Base-by-base conservation (phyloP, 2,888 invertebrate genomes). In the Epistrophella euchroma region DNA sequence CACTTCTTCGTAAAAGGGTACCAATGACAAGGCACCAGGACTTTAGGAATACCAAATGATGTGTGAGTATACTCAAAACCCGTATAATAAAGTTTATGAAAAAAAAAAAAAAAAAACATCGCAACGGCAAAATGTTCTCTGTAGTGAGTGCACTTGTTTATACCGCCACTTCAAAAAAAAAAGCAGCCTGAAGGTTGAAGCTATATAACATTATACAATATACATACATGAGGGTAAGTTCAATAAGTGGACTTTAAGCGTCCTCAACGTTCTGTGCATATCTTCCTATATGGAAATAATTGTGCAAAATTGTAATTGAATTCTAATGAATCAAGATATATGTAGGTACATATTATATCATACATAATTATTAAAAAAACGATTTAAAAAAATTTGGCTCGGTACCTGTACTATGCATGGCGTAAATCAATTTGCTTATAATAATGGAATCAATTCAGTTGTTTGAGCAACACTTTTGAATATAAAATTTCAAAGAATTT, bases 251-350 rank as follows among this genome's bases (percentile, higher is more conserved):
- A 50, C 78, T 74, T 86, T 50, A 82, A 76, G 62, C 52, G 64
- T 47, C 71, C 86, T 87, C 35, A 66, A 82, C 86, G 86, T 87
- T 87, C 86, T 87, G 86, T 83, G 86, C 83, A 87, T 50, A 78
- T 83, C 75, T 83, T 68, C 45, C 35, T 37, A 15, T 66, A 55
- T 50, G 75, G 58, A 74, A 40, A 75, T 78, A 64, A 82, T 72
- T 81, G 77, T 73, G 70, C 73, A 60, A 66, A 81, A 74, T 77
- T 70, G 37, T 19, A 71, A 82, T 60, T 22, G 25, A 81, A 56
- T 81, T 72, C 37, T 56, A 80, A 66, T 66, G 75, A 52, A 75
- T 52, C 75, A 56, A 43, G 32, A 66, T 37, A 15, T 32, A 52
- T 15, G 25, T 25, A 47, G 11, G 4, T 4, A 15, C 11, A 25